Evolutionary conservation across 2,797 vertebrate genomes (phyloP).

Genomic region (Kryptolebias ocellatus): DNA sequence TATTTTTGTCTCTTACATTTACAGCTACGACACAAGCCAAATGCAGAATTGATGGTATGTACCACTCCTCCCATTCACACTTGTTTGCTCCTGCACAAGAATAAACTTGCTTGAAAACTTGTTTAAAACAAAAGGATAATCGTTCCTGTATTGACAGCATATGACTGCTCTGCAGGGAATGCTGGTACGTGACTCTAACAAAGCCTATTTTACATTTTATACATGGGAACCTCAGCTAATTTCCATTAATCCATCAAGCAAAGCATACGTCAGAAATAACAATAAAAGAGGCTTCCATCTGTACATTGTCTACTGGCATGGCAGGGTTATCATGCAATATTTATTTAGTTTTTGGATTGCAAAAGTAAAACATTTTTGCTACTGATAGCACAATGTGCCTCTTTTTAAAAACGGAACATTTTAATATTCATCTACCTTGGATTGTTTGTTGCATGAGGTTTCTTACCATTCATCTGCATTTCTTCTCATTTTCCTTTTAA

Average conservation of each 20-base stretch:
- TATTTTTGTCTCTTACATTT: not conserved
- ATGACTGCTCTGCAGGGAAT: conserved; percentile 40
- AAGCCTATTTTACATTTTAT: conserved; percentile 34
- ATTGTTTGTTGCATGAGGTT: not conserved
- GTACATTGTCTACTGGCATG: conserved; percentile 6
- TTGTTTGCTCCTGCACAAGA: conserved; percentile 46
- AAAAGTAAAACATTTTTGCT: not conserved
- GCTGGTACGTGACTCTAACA: conserved; percentile 48
- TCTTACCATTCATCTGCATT: not conserved
- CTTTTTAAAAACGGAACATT: too few species aligned
- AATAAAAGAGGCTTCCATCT: conserved; percentile 22
- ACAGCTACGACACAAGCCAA: conserved; percentile 5
- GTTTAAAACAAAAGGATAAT: conserved; percentile 41
- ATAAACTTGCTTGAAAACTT: conserved; percentile 54
- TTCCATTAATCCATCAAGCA: conserved; percentile 54
- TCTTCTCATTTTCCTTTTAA: not conserved
- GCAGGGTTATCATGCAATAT: not conserved
- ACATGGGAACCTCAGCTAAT: conserved; percentile 55
- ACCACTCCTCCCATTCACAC: conserved; percentile 30
- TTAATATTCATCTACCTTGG: not conserved
- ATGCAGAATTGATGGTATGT: conserved; percentile 31
- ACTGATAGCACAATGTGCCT: too few species aligned
- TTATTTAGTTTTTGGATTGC: not conserved
- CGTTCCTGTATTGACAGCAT: conserved; percentile 20
- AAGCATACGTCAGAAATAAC: conserved; percentile 14